phyloP scores from a whole-genome alignment of 2,888 invertebrate genomes.

The Hypomecis punctinalis region DNA sequence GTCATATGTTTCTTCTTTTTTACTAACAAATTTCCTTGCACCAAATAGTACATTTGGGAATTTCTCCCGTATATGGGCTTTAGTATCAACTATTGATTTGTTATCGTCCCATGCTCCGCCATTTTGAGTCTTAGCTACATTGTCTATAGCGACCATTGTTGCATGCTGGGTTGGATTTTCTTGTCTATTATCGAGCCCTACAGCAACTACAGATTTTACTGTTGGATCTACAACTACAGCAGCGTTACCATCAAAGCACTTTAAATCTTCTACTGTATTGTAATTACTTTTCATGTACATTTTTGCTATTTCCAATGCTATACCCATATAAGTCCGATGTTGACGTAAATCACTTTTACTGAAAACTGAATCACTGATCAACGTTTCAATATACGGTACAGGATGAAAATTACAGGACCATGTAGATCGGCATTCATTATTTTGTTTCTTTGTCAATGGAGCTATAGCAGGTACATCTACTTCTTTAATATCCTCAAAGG shows the following conservation, averaged over 20 bases:
- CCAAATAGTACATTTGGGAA: constrained; percentile 75
- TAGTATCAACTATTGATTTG: constrained; percentile 51
- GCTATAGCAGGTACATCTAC: constrained; percentile 85
- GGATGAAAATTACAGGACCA: constrained; percentile 96
- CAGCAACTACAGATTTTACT: constrained; percentile 86
- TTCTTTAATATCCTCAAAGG: constrained; percentile 81
- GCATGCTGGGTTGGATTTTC: constrained; percentile 92
- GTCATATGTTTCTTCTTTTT: constrained; percentile 52
- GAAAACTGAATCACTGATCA: constrained; percentile 87
- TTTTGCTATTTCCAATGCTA: constrained; percentile 83
- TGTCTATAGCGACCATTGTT: constrained; percentile 93
- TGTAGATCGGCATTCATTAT: constrained; percentile 81
- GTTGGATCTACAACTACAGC: constrained; percentile 91
- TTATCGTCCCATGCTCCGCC: constrained; percentile 88
- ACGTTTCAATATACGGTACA: constrained; percentile 88
- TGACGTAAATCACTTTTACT: constrained; percentile 72
- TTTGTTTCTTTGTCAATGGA: constrained; percentile 89
- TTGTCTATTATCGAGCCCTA: constrained; percentile 85
- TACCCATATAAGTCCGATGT: constrained; percentile 86
- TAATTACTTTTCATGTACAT: not conserved
- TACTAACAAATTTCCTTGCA: constrained; percentile 67
- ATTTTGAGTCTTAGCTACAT: constrained; percentile 92
- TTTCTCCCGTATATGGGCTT: constrained; percentile 65
- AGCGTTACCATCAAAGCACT: constrained; percentile 54
- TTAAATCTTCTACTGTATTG: constrained; percentile 36